phyloP scores from a whole-genome alignment of 2,797 vertebrate genomes.

The Microcaecilia unicolor region DNA sequence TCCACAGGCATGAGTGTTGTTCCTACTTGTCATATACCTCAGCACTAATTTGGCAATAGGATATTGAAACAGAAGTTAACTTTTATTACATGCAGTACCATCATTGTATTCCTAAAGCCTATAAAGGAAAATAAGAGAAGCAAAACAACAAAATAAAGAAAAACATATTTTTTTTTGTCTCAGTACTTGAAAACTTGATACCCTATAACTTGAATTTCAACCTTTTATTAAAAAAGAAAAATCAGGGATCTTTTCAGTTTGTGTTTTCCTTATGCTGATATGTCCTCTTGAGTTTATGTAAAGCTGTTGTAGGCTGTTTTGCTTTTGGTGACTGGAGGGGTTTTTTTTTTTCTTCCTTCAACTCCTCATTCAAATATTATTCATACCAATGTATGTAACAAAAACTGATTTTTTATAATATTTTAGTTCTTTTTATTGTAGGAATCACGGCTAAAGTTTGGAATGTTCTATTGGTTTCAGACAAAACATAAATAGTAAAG shows the following conservation, averaged over 20 bases:
- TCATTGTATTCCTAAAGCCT: conserved; percentile 53
- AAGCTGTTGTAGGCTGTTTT: conserved; percentile 49
- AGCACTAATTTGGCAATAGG: conserved; percentile 96
- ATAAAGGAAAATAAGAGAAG: conserved; percentile 33
- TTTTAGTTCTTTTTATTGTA: conserved; percentile 54
- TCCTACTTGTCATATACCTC: conserved; percentile 97
- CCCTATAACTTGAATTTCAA: conserved; percentile 85
- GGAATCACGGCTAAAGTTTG: conserved; percentile 60
- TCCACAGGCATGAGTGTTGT: conserved; percentile 80
- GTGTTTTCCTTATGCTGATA: conserved; percentile 70
- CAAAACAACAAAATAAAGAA: conserved; percentile 43
- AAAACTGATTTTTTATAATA: conserved; percentile 68
- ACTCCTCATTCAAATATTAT: conserved; percentile 62
- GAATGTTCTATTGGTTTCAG: conserved; percentile 55
- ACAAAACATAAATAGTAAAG: conserved; percentile 53
- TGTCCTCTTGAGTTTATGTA: conserved; percentile 61
- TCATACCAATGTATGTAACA: conserved; percentile 57
- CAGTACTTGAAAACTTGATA: conserved; percentile 69
- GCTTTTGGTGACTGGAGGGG: conserved; percentile 62
- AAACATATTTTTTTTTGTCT: conserved; percentile 64
- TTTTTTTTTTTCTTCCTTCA: conserved; percentile 52
- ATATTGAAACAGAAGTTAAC: conserved; percentile 65
- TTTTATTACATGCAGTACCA: conserved; percentile 61
- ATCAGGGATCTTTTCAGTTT: conserved; percentile 95
- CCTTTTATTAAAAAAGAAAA: conserved; percentile 75